Conservation (phyloP, 2,113 vertebrate genomes). For the Pteruthius melanotis region DNA sequence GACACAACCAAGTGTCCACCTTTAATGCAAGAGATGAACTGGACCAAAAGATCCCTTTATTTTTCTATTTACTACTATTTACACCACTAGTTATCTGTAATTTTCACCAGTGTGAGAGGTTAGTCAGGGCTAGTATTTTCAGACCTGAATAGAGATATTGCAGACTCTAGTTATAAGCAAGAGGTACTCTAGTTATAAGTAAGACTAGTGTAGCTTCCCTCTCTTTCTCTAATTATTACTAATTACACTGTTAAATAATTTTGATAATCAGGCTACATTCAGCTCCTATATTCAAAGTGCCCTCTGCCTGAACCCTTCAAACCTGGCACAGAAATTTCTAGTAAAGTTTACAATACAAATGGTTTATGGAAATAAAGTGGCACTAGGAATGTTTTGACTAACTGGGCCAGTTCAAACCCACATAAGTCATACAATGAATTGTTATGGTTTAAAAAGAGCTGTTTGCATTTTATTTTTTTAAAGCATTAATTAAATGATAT, state of each 20-base stretch:
- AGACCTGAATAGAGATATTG: neutral
- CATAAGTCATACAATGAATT: slow-evolving; percentile 42
- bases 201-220: neutral
- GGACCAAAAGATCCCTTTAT: neutral
- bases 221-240: neutral
- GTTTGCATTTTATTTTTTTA: slow-evolving; percentile 47
- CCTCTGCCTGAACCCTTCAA: slow-evolving; percentile 19
- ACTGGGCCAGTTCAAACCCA: slow-evolving; percentile 45
- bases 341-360: slow-evolving; percentile 44
- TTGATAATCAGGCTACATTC: neutral
- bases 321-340: slow-evolving; percentile 53
- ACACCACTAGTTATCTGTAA: neutral
- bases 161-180: neutral
- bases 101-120: neutral
- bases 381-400: slow-evolving; percentile 59
- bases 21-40: neutral
- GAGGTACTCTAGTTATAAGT: neutral
- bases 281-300: neutral
- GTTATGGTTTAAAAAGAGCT: slow-evolving; percentile 46
- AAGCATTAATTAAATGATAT: slow-evolving; percentile 50
- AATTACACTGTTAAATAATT: neutral
- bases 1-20: neutral
- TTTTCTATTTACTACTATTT: neutral
- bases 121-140: neutral
- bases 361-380: slow-evolving; percentile 52